These are phyloP conservation scores for Doryteuthis pealeii DNA, from an alignment of 1,140 invertebrate species.

Conservation along the genomic window DNA sequence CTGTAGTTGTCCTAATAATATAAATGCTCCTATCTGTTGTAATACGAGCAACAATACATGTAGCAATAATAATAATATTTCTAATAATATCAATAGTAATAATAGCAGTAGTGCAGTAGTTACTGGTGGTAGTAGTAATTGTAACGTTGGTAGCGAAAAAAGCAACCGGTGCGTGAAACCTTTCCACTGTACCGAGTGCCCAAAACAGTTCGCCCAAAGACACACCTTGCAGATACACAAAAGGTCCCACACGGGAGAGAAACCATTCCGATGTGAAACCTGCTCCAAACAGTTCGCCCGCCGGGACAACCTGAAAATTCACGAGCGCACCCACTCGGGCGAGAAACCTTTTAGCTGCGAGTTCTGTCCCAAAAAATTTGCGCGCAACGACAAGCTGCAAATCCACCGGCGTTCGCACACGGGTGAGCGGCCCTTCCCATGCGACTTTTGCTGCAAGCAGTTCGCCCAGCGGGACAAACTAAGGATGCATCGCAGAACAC, in stretches of 20 bases:
- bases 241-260: constrained; percentile 39
- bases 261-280: no score
- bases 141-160: constrained; percentile 70
- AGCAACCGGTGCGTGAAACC: constrained; percentile 78
- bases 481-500: no score
- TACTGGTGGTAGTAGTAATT: background rate
- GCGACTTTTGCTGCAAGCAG: no score
- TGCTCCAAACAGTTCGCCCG: no score
- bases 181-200: constrained; percentile 65
- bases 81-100: background rate
- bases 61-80: background rate
- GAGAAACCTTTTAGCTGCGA: no score
- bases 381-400: no score
- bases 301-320: no score
- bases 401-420: no score
- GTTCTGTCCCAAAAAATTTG: no score
- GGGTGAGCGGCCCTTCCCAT: no score
- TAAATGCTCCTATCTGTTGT: background rate
- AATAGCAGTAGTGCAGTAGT: background rate
- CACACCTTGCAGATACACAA: constrained; percentile 96
- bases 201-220: constrained; percentile 98
- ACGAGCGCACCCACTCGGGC: no score
- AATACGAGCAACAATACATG: background rate
- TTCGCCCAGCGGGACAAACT: no score
- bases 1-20: background rate